Evolutionary conservation across 2,888 invertebrate genomes (phyloP).

Genomic region (Drosophila borealis): DNA sequence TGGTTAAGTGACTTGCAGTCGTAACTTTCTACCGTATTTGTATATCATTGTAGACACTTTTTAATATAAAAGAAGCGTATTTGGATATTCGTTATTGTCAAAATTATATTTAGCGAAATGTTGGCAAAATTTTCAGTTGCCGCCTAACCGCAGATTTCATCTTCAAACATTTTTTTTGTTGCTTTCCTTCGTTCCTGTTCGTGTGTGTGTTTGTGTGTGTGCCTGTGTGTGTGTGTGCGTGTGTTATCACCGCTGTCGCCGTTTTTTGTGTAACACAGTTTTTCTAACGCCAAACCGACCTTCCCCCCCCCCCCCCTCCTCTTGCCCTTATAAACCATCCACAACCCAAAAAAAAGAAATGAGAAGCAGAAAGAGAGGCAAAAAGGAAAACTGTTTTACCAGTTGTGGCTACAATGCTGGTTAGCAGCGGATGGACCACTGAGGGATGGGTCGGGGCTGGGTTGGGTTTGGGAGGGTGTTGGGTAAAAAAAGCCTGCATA

Average conservation of each 20-base stretch:
- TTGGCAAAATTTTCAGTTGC: slow-evolving; percentile 20
- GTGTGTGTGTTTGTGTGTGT: slow-evolving; percentile 7
- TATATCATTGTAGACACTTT: too few relatives aligned
- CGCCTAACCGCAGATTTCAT: slow-evolving; percentile 36
- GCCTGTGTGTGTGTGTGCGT: slow-evolving; percentile 16
- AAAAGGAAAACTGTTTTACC: slow-evolving; percentile 48
- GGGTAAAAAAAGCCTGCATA: slow-evolving; percentile 54
- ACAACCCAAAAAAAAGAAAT: slow-evolving; percentile 3
- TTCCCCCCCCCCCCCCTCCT: too few relatives aligned
- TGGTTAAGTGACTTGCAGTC: too few relatives aligned
- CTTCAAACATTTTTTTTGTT: slow-evolving; percentile 9
- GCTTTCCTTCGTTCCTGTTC: slow-evolving; percentile 5
- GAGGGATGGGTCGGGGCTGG: neutral
- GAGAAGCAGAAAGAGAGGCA: neutral
- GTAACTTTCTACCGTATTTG: too few relatives aligned
- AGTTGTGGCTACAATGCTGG: slow-evolving; percentile 48
- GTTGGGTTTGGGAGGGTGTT: slow-evolving; percentile 7
- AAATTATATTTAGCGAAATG: slow-evolving; percentile 7
- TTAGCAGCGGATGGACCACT: neutral
- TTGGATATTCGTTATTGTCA: slow-evolving; percentile 1
- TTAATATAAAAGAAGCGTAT: neutral
- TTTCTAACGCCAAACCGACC: slow-evolving; percentile 24
- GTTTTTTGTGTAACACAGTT: slow-evolving; percentile 53
- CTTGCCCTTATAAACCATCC: neutral
- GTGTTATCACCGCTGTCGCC: slow-evolving; percentile 68